Evolutionary conservation across 1,140 invertebrate species (phyloP).

Genomic region (Spodoptera litura): DNA sequence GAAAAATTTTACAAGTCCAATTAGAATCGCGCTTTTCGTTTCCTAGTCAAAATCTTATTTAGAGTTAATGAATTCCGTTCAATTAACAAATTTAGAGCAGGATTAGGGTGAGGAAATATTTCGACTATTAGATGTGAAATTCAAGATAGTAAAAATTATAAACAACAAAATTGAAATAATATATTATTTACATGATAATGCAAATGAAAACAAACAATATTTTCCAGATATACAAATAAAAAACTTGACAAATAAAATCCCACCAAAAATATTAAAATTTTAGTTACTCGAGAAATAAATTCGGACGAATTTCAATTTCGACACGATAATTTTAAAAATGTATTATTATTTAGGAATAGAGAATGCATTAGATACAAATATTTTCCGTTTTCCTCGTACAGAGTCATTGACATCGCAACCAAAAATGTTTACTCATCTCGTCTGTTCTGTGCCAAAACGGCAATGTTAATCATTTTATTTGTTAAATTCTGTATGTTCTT

Average conservation of each 20-base stretch:
- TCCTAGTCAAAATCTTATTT: not conserved
- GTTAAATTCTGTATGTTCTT: constrained; percentile 50
- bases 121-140: not conserved
- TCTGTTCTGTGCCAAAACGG: constrained; percentile 70
- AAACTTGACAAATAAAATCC: not conserved
- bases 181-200: constrained; percentile 9
- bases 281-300: constrained; percentile 4
- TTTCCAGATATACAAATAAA: constrained; percentile 11
- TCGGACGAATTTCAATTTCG: constrained; percentile 9
- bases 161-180: not conserved
- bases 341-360: not conserved
- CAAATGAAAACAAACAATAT: constrained; percentile 31
- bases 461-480: constrained; percentile 63
- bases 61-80: not conserved
- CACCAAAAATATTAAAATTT: constrained; percentile 1
- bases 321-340: not conserved
- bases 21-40: not conserved
- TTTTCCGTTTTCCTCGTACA: constrained; percentile 55
- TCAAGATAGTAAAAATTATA: not conserved
- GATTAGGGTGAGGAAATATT: not conserved
- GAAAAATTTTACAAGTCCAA: constrained; percentile 11
- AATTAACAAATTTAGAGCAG: not conserved
- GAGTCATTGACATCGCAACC: constrained; percentile 73
- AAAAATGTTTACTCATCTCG: constrained; percentile 76
- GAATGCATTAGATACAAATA: constrained; percentile 38